A percentile compares a stretch with the other conserved stretches of the same genome.
phyloP scores from a whole-genome alignment of 2,113 vertebrate genomes.

The Python bivittatus region DNA sequence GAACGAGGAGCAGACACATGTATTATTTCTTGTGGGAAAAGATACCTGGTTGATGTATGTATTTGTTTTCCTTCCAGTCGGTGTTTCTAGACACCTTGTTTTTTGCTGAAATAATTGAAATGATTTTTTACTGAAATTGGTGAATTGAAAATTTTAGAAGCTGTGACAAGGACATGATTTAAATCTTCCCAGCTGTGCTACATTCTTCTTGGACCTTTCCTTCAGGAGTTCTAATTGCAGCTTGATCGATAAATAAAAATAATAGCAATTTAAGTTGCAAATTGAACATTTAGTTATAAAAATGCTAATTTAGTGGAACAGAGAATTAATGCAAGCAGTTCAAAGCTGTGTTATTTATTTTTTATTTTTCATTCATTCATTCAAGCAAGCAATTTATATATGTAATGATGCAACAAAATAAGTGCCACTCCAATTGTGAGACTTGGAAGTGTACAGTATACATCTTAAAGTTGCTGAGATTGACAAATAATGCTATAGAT shows the following conservation, averaged over 20 bases:
- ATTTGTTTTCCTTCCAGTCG: background rate
- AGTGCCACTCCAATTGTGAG: background rate
- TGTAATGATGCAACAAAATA: background rate
- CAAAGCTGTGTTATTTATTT: background rate
- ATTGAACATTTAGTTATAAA: background rate
- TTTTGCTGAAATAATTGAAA: no score
- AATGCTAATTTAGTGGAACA: background rate
- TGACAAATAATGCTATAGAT: background rate
- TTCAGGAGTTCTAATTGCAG: background rate
- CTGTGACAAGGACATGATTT: background rate
- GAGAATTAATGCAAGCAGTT: background rate
- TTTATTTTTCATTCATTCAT: background rate
- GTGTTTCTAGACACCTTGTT: background rate
- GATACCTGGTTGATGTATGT: background rate
- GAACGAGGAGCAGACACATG: background rate
- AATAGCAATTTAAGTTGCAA: background rate
- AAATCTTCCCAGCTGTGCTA: background rate
- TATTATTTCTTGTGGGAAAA: background rate
- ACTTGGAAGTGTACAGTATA: no score
- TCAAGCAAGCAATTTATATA: background rate
- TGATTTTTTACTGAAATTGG: background rate
- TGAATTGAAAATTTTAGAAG: background rate
- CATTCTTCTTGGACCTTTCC: conserved; percentile 30
- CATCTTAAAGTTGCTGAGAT: background rate
- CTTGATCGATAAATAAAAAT: background rate